phyloP scores from a whole-genome alignment of 2,113 vertebrate genomes.

The Ploceus nigricollis region DNA sequence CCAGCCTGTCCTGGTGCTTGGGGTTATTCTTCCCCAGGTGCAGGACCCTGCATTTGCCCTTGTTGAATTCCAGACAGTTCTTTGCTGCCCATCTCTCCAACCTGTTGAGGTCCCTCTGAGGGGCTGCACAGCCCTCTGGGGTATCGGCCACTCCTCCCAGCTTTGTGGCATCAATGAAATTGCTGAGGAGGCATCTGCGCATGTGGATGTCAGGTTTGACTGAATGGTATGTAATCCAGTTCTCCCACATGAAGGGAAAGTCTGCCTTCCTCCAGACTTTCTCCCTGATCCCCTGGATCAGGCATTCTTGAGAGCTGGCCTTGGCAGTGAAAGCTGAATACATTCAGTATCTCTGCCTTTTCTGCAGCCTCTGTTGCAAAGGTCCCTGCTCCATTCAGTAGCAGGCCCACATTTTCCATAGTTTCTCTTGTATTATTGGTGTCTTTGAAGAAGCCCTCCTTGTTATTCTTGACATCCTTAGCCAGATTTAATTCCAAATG shows the following conservation, averaged over 20 bases:
- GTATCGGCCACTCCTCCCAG: fast-evolving
- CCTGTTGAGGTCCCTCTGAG: fast-evolving
- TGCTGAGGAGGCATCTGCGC: neutral
- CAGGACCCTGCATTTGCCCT: neutral
- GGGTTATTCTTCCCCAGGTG: neutral
- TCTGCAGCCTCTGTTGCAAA: neutral
- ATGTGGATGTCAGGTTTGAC: neutral
- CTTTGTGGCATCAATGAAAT: neutral
- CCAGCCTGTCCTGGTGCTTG: neutral
- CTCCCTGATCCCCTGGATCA: neutral
- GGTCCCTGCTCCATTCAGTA: neutral
- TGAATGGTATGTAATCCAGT: neutral
- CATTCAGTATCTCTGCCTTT: neutral
- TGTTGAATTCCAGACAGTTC: neutral
- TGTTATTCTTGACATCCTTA: neutral
- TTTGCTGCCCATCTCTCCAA: neutral
- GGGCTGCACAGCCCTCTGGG: neutral
- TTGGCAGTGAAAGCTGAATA: neutral
- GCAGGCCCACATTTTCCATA: neutral
- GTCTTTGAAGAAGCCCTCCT: neutral
- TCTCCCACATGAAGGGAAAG: neutral
- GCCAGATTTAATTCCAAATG: neutral
- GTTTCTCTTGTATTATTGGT: neutral
- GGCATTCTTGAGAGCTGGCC: neutral
- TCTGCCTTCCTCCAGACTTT: neutral